Percentiles rank a stretch among this genome's conserved stretches.
Evolutionary conservation across 2,113 vertebrate genomes (phyloP).

Genomic region (Lepisosteus oculatus): DNA sequence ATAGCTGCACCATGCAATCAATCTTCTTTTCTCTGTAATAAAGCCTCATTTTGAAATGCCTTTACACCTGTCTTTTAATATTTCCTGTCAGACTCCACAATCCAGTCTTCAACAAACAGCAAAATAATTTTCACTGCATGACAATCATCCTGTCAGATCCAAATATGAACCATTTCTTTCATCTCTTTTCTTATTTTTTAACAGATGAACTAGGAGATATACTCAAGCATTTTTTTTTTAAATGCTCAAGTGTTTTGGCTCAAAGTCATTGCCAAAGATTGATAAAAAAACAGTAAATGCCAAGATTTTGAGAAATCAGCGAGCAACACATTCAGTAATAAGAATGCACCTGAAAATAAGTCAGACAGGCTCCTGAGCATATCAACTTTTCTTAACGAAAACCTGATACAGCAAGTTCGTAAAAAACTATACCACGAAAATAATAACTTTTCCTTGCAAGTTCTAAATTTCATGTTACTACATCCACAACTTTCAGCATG

Average conservation of each 20-base stretch:
- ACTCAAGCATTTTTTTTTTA: no score
- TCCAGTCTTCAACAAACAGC: background rate
- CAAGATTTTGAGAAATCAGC: background rate
- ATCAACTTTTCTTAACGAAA: background rate
- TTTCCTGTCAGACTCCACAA: background rate
- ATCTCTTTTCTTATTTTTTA: background rate
- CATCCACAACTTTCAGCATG: no score
- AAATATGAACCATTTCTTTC: background rate
- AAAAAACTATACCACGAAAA: no score
- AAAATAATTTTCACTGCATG: no score
- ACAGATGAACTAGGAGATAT: no score
- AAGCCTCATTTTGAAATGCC: background rate
- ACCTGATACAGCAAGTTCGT: background rate
- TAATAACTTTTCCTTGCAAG: background rate
- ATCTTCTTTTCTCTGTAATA: no score
- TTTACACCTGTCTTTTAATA: background rate
- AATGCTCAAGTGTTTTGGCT: no score
- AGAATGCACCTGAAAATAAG: no score
- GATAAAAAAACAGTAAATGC: background rate
- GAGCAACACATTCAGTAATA: background rate
- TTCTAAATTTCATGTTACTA: slow-evolving; percentile 11
- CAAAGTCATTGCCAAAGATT: background rate
- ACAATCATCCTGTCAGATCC: slow-evolving; percentile 1
- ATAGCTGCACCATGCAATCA: no score
- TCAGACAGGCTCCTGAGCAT: no score